Evolutionary conservation across 2,888 invertebrate species (phyloP).

Genomic region (Volucella bombylans): DNA sequence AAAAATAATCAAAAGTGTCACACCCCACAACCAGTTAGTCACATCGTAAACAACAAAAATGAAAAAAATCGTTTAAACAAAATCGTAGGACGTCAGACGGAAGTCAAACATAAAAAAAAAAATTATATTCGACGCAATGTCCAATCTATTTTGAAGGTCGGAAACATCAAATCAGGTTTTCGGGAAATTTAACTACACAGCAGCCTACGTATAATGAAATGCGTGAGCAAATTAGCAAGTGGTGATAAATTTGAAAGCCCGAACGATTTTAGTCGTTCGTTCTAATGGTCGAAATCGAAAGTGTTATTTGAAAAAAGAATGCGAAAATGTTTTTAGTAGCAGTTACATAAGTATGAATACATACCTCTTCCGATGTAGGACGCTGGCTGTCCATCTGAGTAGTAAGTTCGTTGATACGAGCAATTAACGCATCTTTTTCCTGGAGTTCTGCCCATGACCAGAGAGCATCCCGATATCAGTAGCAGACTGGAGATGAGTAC

Average conservation of each 20-base stretch:
- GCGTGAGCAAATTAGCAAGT: not conserved
- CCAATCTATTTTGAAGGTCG: constrained; percentile 11
- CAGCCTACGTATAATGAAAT: constrained; percentile 28
- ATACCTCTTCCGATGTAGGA: constrained; percentile 50
- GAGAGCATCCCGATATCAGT: constrained; percentile 35
- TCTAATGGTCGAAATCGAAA: constrained; percentile 2
- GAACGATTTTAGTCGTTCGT: not conserved
- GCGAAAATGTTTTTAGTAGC: not conserved
- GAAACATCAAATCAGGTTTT: constrained; percentile 4
- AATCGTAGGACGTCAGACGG: constrained; percentile 4
- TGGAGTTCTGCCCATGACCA: constrained; percentile 78
- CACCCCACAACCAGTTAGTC: not conserved
- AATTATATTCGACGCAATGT: not conserved
- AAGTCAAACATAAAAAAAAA: not conserved
- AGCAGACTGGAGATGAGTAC: constrained; percentile 33
- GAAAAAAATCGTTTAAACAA: constrained; percentile 10
- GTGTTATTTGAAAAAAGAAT: not conserved
- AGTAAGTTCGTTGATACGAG: constrained; percentile 77
- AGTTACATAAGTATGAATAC: not conserved
- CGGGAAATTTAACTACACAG: not conserved
- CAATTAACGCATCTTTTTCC: constrained; percentile 79
- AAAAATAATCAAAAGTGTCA: constrained; percentile 2
- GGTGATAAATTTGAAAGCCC: not conserved
- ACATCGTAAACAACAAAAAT: constrained; percentile 10
- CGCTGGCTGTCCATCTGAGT: constrained; percentile 78